A percentile compares a stretch with the other conserved stretches of the same genome.
phyloP scores from a whole-genome alignment of 2,888 invertebrate species.

The Zele albiditarsus region DNA sequence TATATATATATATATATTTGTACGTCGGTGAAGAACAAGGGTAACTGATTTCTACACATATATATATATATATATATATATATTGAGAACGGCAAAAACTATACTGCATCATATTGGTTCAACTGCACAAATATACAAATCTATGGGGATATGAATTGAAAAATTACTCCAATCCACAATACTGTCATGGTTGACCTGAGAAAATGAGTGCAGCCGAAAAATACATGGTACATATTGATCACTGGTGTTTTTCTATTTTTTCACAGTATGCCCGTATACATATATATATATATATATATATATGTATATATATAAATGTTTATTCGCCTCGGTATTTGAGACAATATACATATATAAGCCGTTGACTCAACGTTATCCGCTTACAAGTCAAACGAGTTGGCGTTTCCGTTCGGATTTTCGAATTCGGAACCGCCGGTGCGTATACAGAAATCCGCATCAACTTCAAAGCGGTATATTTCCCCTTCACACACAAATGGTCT shows the following conservation, averaged over 20 bases:
- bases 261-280: neutral
- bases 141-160: constrained; percentile 42
- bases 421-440: constrained; percentile 51
- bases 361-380: constrained; percentile 71
- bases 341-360: constrained; percentile 64
- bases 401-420: constrained; percentile 58
- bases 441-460: constrained; percentile 56
- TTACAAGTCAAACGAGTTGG: constrained; percentile 69
- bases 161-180: constrained; percentile 59
- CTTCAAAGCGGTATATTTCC: constrained; percentile 53
- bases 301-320: neutral
- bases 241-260: neutral
- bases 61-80: neutral
- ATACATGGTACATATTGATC: constrained; percentile 1
- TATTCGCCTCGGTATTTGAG: constrained; percentile 54
- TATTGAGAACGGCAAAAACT: constrained; percentile 32
- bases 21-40: neutral
- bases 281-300: neutral
- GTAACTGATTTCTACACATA: neutral
- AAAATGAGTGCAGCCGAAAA: constrained; percentile 4
- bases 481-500: constrained; percentile 29
- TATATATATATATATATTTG: neutral
- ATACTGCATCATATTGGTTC: constrained; percentile 49
- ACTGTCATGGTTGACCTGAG: constrained; percentile 12
- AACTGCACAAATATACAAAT: constrained; percentile 51